Base-by-base conservation (phyloP, 1,140 invertebrate genomes). In the Caenorhabditis latens region DNA sequence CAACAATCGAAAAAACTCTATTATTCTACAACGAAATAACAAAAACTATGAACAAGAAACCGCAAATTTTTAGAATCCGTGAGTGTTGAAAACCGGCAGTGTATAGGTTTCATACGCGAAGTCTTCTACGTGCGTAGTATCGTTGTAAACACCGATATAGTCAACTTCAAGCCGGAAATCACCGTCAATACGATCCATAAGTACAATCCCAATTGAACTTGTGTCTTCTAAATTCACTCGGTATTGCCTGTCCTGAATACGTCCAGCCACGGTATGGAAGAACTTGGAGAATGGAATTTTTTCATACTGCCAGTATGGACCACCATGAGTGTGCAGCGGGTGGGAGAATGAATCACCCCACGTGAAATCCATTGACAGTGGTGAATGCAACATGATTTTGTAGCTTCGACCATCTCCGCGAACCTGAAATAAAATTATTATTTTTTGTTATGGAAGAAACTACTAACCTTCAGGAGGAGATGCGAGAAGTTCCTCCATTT, bases 221-320 rank as follows among this genome's bases (percentile, higher is more conserved):
- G 67, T 88, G 19, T 90, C 79, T n/a, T 84, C 53, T n/a, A 79
- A 67, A 75, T 89, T 83, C 6, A 92, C 83, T 4, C 55, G 61
- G 19, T 79, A 65, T 67, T 92, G 91, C 21, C 58, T 46, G 57
- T 92, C 91, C 82, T 91, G 90, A 46, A 92, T 90, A n/a, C 91
- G 57, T 8, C 90, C 91, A 40, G 75, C 83, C 19, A 91, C 87
- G 4, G 91, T 92, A 71, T 90, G 86, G 58, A 92, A 84, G 67
- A 92, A 92, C 48, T 88, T 88, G 2, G 92, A 92, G 75, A 92
- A 92, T 24, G 91, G 91, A 57, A 92, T 92, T 57, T 88, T 90
- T 50, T 91, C 91, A 82, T 90, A 92, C 61, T 92, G 91, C 91
- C 91, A 92, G 84, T 92, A 92, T 8, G 91, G 91, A 24, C 91